Conservation (phyloP, 2,113 vertebrate species). For the Bothrops jararaca region DNA sequence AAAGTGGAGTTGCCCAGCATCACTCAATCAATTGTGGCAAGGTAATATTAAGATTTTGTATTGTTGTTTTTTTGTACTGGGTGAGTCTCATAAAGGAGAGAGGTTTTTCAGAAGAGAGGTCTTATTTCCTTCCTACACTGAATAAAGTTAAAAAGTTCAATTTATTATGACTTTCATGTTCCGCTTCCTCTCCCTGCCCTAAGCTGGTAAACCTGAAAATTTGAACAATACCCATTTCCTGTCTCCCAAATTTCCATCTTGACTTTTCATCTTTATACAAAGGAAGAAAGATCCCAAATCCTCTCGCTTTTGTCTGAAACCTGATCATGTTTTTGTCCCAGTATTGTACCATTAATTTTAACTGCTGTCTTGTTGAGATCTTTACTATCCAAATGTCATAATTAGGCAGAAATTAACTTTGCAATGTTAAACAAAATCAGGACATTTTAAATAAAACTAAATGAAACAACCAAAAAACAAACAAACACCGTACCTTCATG, state of each 20-base stretch:
- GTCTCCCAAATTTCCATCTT: neutral
- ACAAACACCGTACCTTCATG: neutral
- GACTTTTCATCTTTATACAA: neutral
- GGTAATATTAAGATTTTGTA: neutral
- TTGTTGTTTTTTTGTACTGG: neutral
- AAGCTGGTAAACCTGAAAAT: neutral
- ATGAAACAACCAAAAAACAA: neutral
- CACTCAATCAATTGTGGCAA: neutral
- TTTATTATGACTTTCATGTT: neutral
- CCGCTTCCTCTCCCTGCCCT: neutral
- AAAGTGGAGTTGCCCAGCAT: neutral
- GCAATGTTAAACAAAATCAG: neutral
- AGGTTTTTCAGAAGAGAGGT: neutral
- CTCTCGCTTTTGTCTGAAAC: neutral
- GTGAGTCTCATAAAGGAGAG: neutral
- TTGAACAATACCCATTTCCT: neutral
- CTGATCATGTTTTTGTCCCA: neutral
- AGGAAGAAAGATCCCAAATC: neutral
- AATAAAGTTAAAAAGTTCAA: neutral
- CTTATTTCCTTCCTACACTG: neutral
- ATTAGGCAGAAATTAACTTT: neutral
- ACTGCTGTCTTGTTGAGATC: neutral
- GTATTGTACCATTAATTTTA: neutral
- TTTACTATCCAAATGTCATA: neutral
- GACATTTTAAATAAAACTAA: constrained; percentile 3